phyloP scores from a whole-genome alignment of 2,888 invertebrate genomes.

The Baronia brevicornis region DNA sequence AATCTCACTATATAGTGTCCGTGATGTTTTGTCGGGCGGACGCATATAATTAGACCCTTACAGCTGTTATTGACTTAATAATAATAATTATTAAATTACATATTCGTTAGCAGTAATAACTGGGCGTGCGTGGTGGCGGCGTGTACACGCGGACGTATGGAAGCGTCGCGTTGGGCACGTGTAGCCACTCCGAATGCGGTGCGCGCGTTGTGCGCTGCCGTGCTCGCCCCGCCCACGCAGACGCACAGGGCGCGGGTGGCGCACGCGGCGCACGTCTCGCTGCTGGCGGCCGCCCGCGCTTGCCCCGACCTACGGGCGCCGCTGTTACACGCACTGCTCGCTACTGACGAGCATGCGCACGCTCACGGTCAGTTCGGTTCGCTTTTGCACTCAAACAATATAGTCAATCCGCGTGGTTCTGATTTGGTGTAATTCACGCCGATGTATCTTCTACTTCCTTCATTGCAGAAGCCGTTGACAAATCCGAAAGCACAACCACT shows the following conservation, averaged over 20 bases:
- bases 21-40: no score
- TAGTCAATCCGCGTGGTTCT: no score
- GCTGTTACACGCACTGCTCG: constrained; percentile 42
- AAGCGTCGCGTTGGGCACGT: constrained; percentile 37
- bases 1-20: no score
- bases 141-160: constrained; percentile 76
- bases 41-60: no score
- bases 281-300: constrained; percentile 37
- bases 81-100: neutral
- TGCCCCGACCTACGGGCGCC: constrained; percentile 28
- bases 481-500: no score
- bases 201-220: constrained; percentile 33
- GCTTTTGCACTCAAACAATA: neutral
- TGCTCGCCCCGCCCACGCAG: constrained; percentile 29
- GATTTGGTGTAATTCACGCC: no score
- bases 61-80: neutral
- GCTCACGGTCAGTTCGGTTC: constrained; percentile 37
- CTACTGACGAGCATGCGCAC: constrained; percentile 52
- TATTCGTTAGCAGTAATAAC: constrained; percentile 76
- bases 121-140: constrained; percentile 90
- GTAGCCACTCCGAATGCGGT: constrained; percentile 46
- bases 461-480: no score
- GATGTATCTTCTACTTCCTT: no score
- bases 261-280: constrained; percentile 31
- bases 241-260: constrained; percentile 10